Conservation (phyloP, 2,888 invertebrate species). For the Acleris laterana region DNA sequence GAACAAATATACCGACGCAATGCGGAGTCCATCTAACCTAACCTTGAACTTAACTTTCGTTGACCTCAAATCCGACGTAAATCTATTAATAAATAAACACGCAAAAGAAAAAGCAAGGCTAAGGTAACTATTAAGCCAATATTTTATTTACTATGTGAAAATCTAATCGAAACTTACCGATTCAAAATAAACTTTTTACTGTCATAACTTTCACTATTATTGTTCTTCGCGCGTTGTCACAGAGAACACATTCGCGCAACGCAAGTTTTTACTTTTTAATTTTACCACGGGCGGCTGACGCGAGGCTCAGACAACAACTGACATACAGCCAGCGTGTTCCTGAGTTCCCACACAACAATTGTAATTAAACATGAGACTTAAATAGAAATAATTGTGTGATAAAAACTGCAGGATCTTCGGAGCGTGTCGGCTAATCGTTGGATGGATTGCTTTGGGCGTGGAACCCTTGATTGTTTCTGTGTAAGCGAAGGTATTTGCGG, state of each 20-base stretch:
- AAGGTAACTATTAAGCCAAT: not conserved
- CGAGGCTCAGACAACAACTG: conserved; percentile 17
- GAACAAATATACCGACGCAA: not conserved
- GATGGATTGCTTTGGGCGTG: conserved; percentile 15
- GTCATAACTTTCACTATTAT: conserved; percentile 29
- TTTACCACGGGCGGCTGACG: conserved; percentile 5
- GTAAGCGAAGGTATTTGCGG: not conserved
- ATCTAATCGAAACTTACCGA: conserved; percentile 29
- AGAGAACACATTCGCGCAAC: not conserved
- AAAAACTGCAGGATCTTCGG: conserved; percentile 33
- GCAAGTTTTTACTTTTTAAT: not conserved
- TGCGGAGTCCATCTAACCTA: not conserved
- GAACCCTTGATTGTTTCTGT: conserved; percentile 5
- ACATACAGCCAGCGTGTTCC: not conserved
- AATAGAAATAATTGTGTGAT: conserved; percentile 33
- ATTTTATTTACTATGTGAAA: not conserved
- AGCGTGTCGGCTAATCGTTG: conserved; percentile 27
- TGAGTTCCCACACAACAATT: conserved; percentile 35
- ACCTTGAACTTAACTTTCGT: conserved; percentile 19
- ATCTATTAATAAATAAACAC: not conserved
- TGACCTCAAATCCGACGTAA: conserved; percentile 13
- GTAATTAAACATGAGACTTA: conserved; percentile 29
- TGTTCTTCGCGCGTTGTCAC: not conserved
- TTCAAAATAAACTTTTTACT: conserved; percentile 21
- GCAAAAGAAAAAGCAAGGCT: not conserved